Conservation (phyloP, 2,797 vertebrate species). For the Siniperca undulata region DNA sequence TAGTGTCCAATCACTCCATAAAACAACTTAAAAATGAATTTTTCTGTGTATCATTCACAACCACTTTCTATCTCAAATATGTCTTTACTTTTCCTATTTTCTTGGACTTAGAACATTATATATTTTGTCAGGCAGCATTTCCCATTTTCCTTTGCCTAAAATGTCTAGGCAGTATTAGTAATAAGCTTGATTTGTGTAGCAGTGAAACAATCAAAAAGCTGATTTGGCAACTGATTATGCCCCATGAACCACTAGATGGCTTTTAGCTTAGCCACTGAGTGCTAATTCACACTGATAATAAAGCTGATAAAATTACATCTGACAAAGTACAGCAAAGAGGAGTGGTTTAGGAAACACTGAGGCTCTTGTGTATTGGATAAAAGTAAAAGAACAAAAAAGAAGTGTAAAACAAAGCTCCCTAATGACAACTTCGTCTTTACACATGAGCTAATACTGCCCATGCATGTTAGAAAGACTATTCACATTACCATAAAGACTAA, state of each 20-base stretch:
- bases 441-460: neutral
- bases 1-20: neutral
- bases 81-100: neutral
- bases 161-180: neutral
- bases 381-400: constrained; percentile 1
- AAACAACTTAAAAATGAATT: neutral
- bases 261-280: constrained; percentile 12
- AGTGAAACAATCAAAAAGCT: constrained; percentile 23
- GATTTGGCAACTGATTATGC: constrained; percentile 1
- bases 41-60: neutral
- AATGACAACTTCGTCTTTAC: neutral
- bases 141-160: neutral
- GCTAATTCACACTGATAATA: constrained; percentile 10
- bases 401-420: constrained; percentile 3
- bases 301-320: constrained; percentile 11
- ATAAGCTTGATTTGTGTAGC: constrained; percentile 18
- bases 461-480: constrained; percentile 19
- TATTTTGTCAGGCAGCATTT: neutral
- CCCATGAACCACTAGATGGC: constrained; percentile 4
- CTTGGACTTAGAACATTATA: neutral
- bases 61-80: neutral
- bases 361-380: neutral
- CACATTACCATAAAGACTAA: constrained; percentile 14
- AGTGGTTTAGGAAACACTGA: constrained; percentile 3
- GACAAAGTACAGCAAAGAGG: constrained; percentile 1